Evolutionary conservation across 2,888 invertebrate species (phyloP).

Genomic region (Leptopterna dolabrata): DNA sequence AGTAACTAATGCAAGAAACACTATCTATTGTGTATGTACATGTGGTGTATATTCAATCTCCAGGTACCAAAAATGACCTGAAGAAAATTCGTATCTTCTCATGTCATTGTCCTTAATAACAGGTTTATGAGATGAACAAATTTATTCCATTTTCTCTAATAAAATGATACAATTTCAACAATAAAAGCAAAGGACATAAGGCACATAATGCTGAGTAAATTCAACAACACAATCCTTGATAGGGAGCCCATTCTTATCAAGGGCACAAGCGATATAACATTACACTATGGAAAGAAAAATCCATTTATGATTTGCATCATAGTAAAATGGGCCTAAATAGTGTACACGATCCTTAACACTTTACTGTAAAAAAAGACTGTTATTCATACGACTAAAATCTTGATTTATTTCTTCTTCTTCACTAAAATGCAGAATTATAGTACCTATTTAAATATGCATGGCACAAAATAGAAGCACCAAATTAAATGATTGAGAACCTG

Average conservation of each 20-base stretch:
- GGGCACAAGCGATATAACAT: conserved; percentile 58
- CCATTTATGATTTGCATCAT: conserved; percentile 31
- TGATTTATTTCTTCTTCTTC: not conserved
- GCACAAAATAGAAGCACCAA: conserved; percentile 59
- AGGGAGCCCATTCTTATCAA: conserved; percentile 58
- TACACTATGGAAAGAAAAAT: conserved; percentile 53
- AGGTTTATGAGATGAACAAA: conserved; percentile 56
- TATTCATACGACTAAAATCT: conserved; percentile 16
- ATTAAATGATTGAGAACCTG: conserved; percentile 43
- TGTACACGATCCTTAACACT: conserved; percentile 26
- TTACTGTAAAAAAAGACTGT: conserved; percentile 33
- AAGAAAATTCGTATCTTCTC: conserved; percentile 44
- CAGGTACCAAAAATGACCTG: conserved; percentile 38
- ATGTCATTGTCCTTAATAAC: conserved; percentile 47
- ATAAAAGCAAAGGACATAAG: conserved; percentile 64
- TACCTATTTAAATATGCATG: conserved; percentile 42
- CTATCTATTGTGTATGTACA: conserved; percentile 58
- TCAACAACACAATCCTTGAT: conserved; percentile 63
- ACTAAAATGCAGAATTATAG: conserved; percentile 39
- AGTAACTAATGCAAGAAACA: conserved; percentile 54
- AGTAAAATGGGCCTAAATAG: conserved; percentile 36
- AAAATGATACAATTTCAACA: conserved; percentile 61
- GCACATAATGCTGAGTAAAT: conserved; percentile 65
- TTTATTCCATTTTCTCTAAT: conserved; percentile 54
- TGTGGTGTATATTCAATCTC: conserved; percentile 50